Base-by-base conservation (phyloP, 2,888 invertebrate genomes). In the Lamellibrachia satsuma region DNA sequence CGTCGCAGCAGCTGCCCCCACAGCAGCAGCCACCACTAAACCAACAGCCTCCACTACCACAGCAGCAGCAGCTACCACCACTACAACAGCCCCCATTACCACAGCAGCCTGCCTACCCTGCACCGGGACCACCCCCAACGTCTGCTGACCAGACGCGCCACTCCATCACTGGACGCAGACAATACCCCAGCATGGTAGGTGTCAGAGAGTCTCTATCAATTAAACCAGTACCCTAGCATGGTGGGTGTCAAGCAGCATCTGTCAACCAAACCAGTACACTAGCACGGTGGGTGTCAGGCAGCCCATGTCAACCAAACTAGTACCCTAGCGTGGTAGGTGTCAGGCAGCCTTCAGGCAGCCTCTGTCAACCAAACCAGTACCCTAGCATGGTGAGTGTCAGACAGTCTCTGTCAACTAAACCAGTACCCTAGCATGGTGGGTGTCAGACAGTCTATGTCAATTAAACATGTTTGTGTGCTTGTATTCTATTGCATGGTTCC, bases 391-490 rank as follows among this genome's bases (percentile, higher is more conserved):
- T 94, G 92, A 90, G 93, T 52, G 22, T 3, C 52, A 51, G 22
- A 22, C 52, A 91, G 51, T 3, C 52, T 51, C 90, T 3, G 22
- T 27, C 27, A 39, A 15, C 51, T 7, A 57, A 39, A 39, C 39
- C 94, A 94, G 52, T 94, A 94, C 92, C 95, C 94, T n/a, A 92
- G 92, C 57, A 94, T 94, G 94, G 94, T 94, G 92, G 90, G 93
- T 52, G 22, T 3, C 52, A 51, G 22, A 22, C 52, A 91, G 51
- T 27, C 52, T 51, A 27, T 3, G 22, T 27, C 27, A 57, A 57
- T 2, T 8, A 57, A 57, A 8, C 11, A 57, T 11, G 15, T 57
- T 15, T 7, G 57, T 57, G 15, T 57, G 57, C 15, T 15, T 75
- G 22, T 22, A 6, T 75, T 75, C 6, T 22, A 75, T 22, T 75